Conservation (phyloP, 2,888 invertebrate genomes). For the Dexiosoma caninum region DNA sequence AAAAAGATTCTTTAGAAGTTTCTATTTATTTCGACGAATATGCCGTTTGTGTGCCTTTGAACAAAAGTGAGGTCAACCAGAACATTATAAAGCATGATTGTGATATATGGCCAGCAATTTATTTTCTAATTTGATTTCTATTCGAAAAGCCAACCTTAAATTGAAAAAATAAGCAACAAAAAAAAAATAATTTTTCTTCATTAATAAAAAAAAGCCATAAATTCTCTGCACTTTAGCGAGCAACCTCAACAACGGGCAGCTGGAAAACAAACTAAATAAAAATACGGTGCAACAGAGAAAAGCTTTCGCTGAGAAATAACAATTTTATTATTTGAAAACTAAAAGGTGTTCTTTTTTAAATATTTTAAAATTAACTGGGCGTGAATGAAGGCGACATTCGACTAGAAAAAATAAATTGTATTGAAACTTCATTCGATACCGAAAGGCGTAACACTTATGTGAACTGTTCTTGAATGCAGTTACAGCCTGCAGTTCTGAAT, state of each 20-base stretch:
- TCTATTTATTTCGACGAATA: constrained; percentile 5
- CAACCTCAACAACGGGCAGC: constrained; percentile 30
- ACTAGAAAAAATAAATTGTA: too few species aligned
- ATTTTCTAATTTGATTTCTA: constrained; percentile 10
- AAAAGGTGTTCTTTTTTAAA: too few species aligned
- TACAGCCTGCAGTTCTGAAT: too few species aligned
- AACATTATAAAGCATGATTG: constrained; percentile 42
- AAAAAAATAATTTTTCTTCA: neutral
- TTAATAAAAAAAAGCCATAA: neutral
- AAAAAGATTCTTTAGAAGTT: constrained; percentile 20
- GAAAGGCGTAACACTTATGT: too few species aligned
- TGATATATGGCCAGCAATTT: constrained; percentile 30
- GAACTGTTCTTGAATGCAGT: too few species aligned
- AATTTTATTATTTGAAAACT: too few species aligned
- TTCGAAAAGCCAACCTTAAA: too few species aligned
- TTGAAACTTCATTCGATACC: too few species aligned
- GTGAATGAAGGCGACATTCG: too few species aligned
- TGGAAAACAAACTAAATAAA: constrained; percentile 28
- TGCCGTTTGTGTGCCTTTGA: neutral
- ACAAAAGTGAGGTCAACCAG: constrained; percentile 45
- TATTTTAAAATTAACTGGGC: too few species aligned
- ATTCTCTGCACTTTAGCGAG: neutral
- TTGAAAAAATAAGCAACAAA: too few species aligned
- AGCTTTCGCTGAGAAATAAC: too few species aligned
- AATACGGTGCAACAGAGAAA: neutral